Evolutionary conservation across 2,888 invertebrate species (phyloP), one percentile per base, ranked within the genome.

Genomic region (Caenorhabditis virilis): DNA sequence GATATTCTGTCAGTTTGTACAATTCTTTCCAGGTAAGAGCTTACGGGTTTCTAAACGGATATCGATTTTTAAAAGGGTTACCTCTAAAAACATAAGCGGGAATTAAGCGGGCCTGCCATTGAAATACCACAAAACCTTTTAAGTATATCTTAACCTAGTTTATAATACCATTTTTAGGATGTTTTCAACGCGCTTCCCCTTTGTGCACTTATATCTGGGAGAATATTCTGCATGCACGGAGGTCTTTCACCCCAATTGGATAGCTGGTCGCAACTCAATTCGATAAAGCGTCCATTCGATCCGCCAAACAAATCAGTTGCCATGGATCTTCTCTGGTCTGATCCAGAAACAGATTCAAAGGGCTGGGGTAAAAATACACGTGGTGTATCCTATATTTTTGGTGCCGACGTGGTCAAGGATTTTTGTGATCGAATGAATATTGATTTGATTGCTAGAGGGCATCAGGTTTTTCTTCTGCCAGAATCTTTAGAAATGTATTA

Each of bases 211-310:
- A 55, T 76, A 33, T 63, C 62, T 1, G 63, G 67, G 1, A 53
- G 76, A n/a, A 74, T 76, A 33, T 69, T 76, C 47, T 70, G 72
- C 41, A 72, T 69, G 72, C 73, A 76, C 50, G 76, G 74, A 2
- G 75, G 75, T 1, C 46, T 72, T 16, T 62, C 62, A 2, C 72
- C 75, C 6, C 46, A 55, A 15, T 43, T 75, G 13, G 51, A 49
- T 16, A 33, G 39, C 2, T 72, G 70, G 70, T 50, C 53, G 4
- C 71, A 71, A 41, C 35, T 72, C 41, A 35, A 49, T 15, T 20
- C 51, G 22, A 73, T 69, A 55, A 64, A 52, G 25, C 58, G 72
- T 9, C 72, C 72, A 5, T 57, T 72, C 18, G 72, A 72, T 26
- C 72, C 72, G 13, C 67, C 67, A 41, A 59, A 64, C 52, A 53